Percentiles rank a stretch among this genome's conserved stretches.
Conservation (phyloP, 2,888 invertebrate species). For the Maniola hyperantus region DNA sequence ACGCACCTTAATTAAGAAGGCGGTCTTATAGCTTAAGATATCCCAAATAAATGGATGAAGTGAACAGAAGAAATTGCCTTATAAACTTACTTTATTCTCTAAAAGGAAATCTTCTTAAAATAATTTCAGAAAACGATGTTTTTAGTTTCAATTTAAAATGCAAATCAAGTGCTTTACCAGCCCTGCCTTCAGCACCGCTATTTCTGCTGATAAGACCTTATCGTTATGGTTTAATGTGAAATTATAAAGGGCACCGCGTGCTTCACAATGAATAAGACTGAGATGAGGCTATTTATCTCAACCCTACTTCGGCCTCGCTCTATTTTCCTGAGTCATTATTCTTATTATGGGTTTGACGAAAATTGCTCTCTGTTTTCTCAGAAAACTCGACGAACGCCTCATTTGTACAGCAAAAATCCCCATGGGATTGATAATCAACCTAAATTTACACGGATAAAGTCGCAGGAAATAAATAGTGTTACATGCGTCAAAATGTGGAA, state of each 20-base stretch:
- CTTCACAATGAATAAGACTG: conserved; percentile 37
- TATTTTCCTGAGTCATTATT: conserved; percentile 40
- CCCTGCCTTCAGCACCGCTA: conserved; percentile 5
- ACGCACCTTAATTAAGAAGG: too few species aligned
- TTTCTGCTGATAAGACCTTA: conserved; percentile 18
- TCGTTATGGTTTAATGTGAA: conserved; percentile 26
- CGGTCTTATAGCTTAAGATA: too few species aligned
- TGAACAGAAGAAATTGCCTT: too few species aligned
- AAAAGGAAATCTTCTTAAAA: too few species aligned
- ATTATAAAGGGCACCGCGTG: conserved; percentile 31
- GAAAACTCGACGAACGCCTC: conserved; percentile 23
- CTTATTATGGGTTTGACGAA: conserved; percentile 36
- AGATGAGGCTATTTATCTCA: conserved; percentile 40
- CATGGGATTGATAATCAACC: too few species aligned
- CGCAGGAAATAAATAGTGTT: background rate
- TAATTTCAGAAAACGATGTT: background rate
- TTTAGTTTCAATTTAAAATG: conserved; percentile 7
- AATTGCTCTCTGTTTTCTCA: conserved; percentile 21
- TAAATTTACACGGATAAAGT: too few species aligned
- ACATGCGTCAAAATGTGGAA: background rate
- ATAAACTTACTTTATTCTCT: too few species aligned
- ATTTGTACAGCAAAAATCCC: conserved; percentile 17
- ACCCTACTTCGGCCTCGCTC: conserved; percentile 38
- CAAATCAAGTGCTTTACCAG: background rate
- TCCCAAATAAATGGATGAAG: too few species aligned